Conservation (phyloP, 2,797 vertebrate species). For the Ptychobarbus kaznakovi region DNA sequence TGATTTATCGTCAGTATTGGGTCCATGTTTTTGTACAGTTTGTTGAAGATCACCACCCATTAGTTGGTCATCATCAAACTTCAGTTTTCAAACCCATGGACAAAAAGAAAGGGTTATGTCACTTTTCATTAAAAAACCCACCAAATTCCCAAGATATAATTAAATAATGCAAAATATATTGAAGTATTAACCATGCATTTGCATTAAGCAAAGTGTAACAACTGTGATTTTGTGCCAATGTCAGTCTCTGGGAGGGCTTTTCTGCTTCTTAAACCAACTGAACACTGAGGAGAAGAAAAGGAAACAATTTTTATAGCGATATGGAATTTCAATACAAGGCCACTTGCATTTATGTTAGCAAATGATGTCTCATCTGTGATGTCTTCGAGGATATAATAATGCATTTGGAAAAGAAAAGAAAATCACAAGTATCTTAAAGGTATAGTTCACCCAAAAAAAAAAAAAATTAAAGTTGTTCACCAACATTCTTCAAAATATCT, state of each 20-base stretch:
- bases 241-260: background rate
- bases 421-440: background rate
- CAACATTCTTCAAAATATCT: background rate
- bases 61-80: background rate
- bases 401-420: background rate
- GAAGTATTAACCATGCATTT: background rate
- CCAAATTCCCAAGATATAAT: background rate
- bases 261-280: background rate
- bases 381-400: conserved; percentile 25
- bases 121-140: background rate
- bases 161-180: background rate
- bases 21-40: background rate
- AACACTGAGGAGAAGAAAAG: background rate
- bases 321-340: background rate
- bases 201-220: background rate
- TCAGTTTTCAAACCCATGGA: background rate
- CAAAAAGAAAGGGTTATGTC: background rate
- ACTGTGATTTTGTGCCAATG: background rate
- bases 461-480: background rate
- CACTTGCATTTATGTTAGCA: background rate
- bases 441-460: background rate
- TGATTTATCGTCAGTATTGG: background rate
- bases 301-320: background rate
- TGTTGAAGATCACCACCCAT: background rate
- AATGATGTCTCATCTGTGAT: background rate